These are phyloP conservation scores for Chrysina gloriosa DNA, from an alignment of 2,888 invertebrate genomes.

Conservation along the genomic window DNA sequence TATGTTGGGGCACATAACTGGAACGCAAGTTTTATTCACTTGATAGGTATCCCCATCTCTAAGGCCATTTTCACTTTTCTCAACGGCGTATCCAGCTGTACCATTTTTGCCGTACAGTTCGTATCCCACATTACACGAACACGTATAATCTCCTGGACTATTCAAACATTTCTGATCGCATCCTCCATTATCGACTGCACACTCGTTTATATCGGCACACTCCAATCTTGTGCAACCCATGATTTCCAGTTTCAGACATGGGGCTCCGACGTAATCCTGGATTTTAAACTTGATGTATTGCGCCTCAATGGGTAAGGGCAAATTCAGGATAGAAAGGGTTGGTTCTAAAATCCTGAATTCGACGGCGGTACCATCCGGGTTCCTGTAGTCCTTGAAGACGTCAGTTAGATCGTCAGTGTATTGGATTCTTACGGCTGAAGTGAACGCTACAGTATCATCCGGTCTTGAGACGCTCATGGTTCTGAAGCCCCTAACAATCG, in stretches of 20 bases:
- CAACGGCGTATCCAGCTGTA: conserved; percentile 87
- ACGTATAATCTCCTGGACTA: conserved; percentile 87
- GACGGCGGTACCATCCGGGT: conserved; percentile 92
- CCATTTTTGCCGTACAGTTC: conserved; percentile 90
- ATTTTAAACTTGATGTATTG: conserved; percentile 88
- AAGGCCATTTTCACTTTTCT: conserved; percentile 85
- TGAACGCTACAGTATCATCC: conserved; percentile 87
- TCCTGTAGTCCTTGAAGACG: conserved; percentile 89
- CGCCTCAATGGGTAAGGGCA: conserved; percentile 92
- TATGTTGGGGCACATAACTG: conserved; percentile 87
- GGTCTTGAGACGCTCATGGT: conserved; percentile 88
- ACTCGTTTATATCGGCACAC: conserved; percentile 91
- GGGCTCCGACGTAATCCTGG: conserved; percentile 86
- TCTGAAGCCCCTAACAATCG: conserved; percentile 89
- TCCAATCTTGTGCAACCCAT: conserved; percentile 94
- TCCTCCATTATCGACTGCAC: conserved; percentile 86
- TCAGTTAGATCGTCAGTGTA: conserved; percentile 92
- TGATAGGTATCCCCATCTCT: conserved; percentile 90
- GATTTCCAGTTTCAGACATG: conserved; percentile 89
- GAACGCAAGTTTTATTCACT: conserved; percentile 94
- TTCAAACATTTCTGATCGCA: conserved; percentile 95
- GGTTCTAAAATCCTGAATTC: conserved; percentile 92
- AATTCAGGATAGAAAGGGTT: conserved; percentile 88
- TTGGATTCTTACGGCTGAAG: conserved; percentile 88
- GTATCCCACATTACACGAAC: conserved; percentile 91